Base-by-base conservation (phyloP, 2,888 invertebrate genomes). In the Slavum lentiscoides region DNA sequence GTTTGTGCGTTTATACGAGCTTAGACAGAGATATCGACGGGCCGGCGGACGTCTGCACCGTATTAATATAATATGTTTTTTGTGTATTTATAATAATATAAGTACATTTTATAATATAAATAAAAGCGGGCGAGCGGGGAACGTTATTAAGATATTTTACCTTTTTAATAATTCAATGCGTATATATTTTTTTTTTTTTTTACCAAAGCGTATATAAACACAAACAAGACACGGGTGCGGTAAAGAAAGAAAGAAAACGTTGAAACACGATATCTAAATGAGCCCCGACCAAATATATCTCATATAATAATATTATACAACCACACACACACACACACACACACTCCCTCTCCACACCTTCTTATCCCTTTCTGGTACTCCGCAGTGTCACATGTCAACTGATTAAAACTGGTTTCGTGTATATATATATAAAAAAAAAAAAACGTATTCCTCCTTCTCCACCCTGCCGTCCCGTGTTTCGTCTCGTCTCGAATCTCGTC, bases 341-440 rank as follows among this genome's bases (percentile, higher is more conserved):
- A 15, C 61, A 30, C 53, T 70, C 77, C 77, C 77, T 80, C 30
- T 30, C 49, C 8, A 43, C 43, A 3, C 49, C 13, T 37, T 30
- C n/a, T 53, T 30, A 55, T 80, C 77, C 77, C 77, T 80, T 80
- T 80, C 70, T 55, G 70, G 77, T 80, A 80, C 70, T 80, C 30
- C 30, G 30, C 77, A 80, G 77, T 80, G 77, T 80, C 77, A 80
- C 77, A 80, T 80, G 77, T 80, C 77, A 80, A 80, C 77, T 80
- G 77, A 80, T 70, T 80, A 80, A 80, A 80, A 80, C 77, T 70
- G 77, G 77, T 80, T 80, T 49, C 49, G 49, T 80, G 53, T 70
- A 30, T 30, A 30, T 30, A 30, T n/a, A n/a, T n/a, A 30, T 1
- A 30, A 30, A 4, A 30, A 30, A 30, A 30, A 30, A 30, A 30